A percentile compares a stretch with the other conserved stretches of the same genome.
Conservation (phyloP, 2,113 vertebrate genomes). For the Scomber colias region DNA sequence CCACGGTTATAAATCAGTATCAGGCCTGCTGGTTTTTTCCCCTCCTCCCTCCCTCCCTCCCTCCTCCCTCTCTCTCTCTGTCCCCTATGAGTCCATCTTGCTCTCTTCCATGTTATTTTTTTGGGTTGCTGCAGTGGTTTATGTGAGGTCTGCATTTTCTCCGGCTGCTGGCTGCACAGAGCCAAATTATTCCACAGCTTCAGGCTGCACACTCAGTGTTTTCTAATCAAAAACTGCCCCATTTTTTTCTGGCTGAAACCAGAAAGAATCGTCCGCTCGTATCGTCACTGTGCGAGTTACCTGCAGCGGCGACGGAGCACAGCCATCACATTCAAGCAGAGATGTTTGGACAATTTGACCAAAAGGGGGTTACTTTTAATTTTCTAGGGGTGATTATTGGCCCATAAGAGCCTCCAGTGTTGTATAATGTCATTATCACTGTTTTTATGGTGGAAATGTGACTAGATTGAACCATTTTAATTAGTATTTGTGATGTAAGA, state of each 20-base stretch:
- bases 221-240: conserved; percentile 35
- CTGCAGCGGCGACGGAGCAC: conserved; percentile 14
- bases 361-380: conserved; percentile 18
- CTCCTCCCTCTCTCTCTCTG: background rate
- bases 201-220: conserved; percentile 24
- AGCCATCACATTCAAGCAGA: conserved; percentile 19
- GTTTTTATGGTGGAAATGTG: no score
- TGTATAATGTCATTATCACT: background rate
- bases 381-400: conserved; percentile 1
- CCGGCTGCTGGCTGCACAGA: conserved; percentile 26
- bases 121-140: conserved; percentile 21
- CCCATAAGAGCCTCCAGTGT: background rate
- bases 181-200: conserved; percentile 53
- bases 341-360: conserved; percentile 26
- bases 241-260: background rate
- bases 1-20: background rate
- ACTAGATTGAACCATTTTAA: no score
- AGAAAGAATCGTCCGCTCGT: background rate
- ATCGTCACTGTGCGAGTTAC: conserved; percentile 24
- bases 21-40: background rate
- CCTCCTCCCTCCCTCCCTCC: background rate
- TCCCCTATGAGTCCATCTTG: background rate
- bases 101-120: conserved; percentile 15
- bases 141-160: conserved; percentile 40
- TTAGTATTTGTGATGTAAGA: no score